phyloP scores from a whole-genome alignment of 2,113 vertebrate genomes.

The Hirundichthys speculiger region DNA sequence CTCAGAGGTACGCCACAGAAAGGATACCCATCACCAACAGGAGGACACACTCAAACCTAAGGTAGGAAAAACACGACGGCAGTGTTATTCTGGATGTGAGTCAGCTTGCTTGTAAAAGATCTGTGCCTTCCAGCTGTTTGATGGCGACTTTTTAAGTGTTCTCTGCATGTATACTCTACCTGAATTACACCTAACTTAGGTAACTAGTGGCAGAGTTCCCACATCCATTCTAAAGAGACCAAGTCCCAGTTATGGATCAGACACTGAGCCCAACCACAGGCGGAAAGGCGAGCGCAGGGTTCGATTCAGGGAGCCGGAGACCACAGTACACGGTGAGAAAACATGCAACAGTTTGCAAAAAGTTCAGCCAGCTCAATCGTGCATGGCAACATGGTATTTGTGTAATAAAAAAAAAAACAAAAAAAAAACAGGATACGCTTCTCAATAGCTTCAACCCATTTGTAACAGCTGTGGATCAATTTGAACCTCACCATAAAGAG shows the following conservation, averaged over 20 bases:
- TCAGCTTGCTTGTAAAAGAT: conserved; percentile 7
- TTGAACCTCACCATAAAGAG: not conserved
- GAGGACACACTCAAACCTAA: conserved; percentile 71
- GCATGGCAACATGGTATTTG: too few relatives aligned
- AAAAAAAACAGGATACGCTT: too few relatives aligned
- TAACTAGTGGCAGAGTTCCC: conserved; percentile 75
- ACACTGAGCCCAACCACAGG: conserved; percentile 64
- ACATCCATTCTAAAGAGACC: conserved; percentile 88
- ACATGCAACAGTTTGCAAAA: not conserved
- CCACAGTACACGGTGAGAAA: conserved; percentile 84
- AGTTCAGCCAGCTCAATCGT: too few relatives aligned
- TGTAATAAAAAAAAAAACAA: too few relatives aligned
- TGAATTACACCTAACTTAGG: conserved; percentile 50
- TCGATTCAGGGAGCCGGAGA: conserved; percentile 90
- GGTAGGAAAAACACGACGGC: conserved; percentile 67
- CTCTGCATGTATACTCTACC: not conserved
- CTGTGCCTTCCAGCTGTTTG: not conserved
- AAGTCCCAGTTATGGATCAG: conserved; percentile 41
- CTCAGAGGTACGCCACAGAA: conserved; percentile 79
- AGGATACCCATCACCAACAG: conserved; percentile 66
- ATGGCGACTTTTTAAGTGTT: not conserved
- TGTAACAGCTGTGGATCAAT: too few relatives aligned
- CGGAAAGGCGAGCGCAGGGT: conserved; percentile 84
- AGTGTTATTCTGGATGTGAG: not conserved
- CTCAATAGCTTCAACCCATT: too few relatives aligned